Percentiles rank a stretch among this genome's conserved stretches.
phyloP scores from a whole-genome alignment of 2,113 vertebrate species.

The Laticauda laticaudata region DNA sequence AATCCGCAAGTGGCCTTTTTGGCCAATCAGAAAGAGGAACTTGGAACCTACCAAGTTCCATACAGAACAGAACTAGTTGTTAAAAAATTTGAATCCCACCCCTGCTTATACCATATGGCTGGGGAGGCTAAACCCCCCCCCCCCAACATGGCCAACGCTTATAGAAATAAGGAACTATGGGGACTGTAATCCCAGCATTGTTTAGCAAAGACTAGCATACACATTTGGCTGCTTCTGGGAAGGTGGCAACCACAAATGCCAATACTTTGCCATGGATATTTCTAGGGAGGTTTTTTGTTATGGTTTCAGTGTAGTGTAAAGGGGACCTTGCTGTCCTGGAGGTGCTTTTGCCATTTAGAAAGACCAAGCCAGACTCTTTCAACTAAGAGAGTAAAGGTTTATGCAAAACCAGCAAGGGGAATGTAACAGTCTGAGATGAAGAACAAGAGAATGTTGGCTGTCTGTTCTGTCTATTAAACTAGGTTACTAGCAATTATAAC shows the following conservation, averaged over 20 bases:
- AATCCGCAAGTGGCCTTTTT: too few species aligned
- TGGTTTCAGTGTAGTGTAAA: neutral
- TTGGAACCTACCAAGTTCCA: too few species aligned
- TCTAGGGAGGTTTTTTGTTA: neutral
- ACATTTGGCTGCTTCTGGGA: neutral
- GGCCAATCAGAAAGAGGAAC: too few species aligned
- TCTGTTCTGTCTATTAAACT: neutral
- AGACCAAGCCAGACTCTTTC: neutral
- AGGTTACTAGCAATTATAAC: neutral
- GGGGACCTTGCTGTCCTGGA: neutral
- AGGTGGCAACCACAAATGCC: neutral
- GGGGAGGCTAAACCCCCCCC: neutral
- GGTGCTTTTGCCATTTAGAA: neutral
- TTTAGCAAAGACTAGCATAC: neutral
- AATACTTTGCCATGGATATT: neutral
- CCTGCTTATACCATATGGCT: neutral
- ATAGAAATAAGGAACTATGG: neutral
- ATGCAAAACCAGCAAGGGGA: neutral
- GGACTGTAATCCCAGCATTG: neutral
- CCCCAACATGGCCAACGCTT: neutral
- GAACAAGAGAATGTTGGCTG: neutral
- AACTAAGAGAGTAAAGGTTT: neutral
- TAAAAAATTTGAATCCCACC: too few species aligned
- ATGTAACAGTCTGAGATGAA: neutral
- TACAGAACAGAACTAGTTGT: too few species aligned